Evolutionary conservation across 2,113 vertebrate species (phyloP).

Genomic region (Sceloporus undulatus): DNA sequence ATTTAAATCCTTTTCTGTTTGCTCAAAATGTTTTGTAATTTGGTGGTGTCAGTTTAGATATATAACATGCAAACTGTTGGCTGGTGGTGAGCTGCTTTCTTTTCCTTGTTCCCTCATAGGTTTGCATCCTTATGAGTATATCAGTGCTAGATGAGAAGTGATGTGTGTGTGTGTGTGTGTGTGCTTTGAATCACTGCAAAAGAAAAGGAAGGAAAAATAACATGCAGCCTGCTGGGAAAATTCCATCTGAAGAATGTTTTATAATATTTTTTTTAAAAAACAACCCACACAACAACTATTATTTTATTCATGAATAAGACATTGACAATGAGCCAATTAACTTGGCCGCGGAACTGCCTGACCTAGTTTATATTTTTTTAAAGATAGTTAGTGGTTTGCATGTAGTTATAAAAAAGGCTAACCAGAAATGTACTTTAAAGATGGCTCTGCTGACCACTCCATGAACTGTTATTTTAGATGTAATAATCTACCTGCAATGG

Average conservation of each 20-base stretch:
- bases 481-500: background rate
- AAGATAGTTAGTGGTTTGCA: conserved; percentile 26
- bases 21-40: conserved; percentile 55
- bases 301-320: conserved; percentile 26
- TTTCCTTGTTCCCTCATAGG: background rate
- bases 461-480: background rate
- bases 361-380: conserved; percentile 16
- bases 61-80: conserved; percentile 14
- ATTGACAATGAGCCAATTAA: conserved; percentile 36
- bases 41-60: conserved; percentile 49
- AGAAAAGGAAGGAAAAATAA: background rate
- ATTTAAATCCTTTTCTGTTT: conserved; percentile 42
- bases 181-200: background rate
- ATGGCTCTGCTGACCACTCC: background rate
- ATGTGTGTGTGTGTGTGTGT: background rate
- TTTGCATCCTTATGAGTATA: conserved; percentile 41
- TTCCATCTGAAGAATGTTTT: background rate
- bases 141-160: background rate
- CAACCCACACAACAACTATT: conserved; percentile 24
- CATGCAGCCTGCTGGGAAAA: conserved; percentile 19
- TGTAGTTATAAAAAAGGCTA: background rate
- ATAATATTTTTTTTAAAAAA: background rate
- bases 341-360: conserved; percentile 14
- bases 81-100: background rate
- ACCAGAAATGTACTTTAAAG: background rate